Base-by-base conservation (phyloP, 2,888 invertebrate genomes). In the Spilosoma lubricipeda region DNA sequence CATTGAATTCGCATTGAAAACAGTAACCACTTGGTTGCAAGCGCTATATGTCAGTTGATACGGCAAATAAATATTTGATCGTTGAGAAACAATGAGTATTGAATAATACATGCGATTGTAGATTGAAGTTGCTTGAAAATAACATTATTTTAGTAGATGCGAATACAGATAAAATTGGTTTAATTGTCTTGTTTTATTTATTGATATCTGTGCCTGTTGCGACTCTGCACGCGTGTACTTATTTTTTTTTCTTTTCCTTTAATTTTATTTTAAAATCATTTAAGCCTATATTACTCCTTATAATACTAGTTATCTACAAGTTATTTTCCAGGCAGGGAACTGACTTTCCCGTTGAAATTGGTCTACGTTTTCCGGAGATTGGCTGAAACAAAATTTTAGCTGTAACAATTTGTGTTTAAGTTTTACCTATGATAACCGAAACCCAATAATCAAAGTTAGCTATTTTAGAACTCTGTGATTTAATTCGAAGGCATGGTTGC, bases 11-110 rank as follows among this genome's bases (percentile, higher is more conserved):
- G 42, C 80, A 76, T 78, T 72, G 76, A 78, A 74, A 74, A 64
- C 67, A 63, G 73, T 65, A 72, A 74, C 68, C 68, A 76, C 74
- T 79, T 52, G 69, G 68, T 67, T 77, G 82, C 84, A 84, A 82
- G 87, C 82, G 86, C 85, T 85, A 85, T 86, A 85, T 83, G 84
- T 83, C 86, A 83, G 73, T 66, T 65, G 45, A 82, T 83, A 86
- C 85, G 83, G 85, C 81, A 83, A 84, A 88, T 88, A 87, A 87
- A 87, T 88, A 85, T 85, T 85, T 83, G 83, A 82, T 84, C 82
- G 81, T 79, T 77, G 75, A 70, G 79, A 81, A 82, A 88, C 88
- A 88, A 88, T 88, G 85, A 82, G 73, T 74, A 30, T 72, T 88
- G 88, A 88, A 88, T 88, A 85, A 88, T 84, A 87, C 84, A 84